Percentiles rank a stretch among this genome's conserved stretches.
These are phyloP conservation scores for Drosophila bunnanda DNA, from an alignment of 2,888 invertebrate genomes.

Conservation along the genomic window DNA sequence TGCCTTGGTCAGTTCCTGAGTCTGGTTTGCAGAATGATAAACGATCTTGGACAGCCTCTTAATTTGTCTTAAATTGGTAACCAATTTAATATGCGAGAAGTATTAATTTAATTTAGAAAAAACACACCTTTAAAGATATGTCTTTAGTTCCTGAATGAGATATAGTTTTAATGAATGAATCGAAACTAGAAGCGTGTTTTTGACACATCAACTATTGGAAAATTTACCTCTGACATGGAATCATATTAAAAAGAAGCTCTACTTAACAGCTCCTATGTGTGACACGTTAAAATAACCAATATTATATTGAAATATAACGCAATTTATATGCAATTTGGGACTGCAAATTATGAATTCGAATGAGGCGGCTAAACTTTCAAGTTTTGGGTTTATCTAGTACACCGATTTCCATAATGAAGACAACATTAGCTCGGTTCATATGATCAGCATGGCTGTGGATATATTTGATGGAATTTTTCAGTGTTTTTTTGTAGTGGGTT, in stretches of 20 bases:
- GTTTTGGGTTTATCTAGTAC: slow-evolving; percentile 17
- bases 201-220: slow-evolving; percentile 1
- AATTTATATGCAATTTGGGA: slow-evolving; percentile 31
- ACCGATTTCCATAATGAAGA: slow-evolving; percentile 33
- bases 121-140: slow-evolving; percentile 19
- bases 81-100: slow-evolving; percentile 21
- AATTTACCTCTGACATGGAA: background rate
- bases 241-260: background rate
- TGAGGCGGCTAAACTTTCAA: slow-evolving; percentile 12
- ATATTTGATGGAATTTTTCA: slow-evolving; percentile 28
- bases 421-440: slow-evolving; percentile 11
- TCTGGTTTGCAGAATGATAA: slow-evolving; percentile 59
- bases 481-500: slow-evolving; percentile 15
- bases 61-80: slow-evolving; percentile 38
- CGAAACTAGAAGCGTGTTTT: background rate
- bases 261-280: slow-evolving; percentile 1
- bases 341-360: slow-evolving; percentile 14
- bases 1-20: slow-evolving; percentile 58
- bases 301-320: slow-evolving; percentile 2
- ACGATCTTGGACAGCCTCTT: slow-evolving; percentile 50
- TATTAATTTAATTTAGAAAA: slow-evolving; percentile 32
- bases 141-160: slow-evolving; percentile 11
- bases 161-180: slow-evolving; percentile 8
- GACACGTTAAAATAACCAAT: slow-evolving; percentile 6
- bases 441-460: slow-evolving; percentile 37